Conservation (phyloP, 2,797 vertebrate genomes). For the Chaetophractus vellerosus region DNA sequence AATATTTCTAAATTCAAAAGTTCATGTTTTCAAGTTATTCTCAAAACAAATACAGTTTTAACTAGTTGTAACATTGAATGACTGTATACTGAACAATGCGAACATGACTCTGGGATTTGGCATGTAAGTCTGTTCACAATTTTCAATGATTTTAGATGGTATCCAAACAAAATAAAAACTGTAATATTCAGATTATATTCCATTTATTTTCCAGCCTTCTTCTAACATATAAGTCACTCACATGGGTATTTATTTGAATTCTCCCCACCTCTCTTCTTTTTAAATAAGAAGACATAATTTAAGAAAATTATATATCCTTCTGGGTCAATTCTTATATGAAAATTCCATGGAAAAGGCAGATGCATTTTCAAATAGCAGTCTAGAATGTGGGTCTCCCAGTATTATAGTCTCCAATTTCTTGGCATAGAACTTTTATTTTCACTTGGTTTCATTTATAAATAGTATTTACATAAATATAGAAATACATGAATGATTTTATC, state of each 20-base stretch:
- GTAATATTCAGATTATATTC: constrained; percentile 45
- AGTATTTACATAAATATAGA: not conserved
- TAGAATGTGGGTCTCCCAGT: not conserved
- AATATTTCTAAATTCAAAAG: constrained; percentile 72
- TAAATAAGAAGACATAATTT: not conserved
- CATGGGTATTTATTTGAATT: not conserved
- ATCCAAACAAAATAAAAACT: constrained; percentile 69
- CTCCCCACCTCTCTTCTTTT: not conserved
- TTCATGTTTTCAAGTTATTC: constrained; percentile 78
- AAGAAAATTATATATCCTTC: not conserved
- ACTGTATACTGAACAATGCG: constrained; percentile 70
- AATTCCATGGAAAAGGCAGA: not conserved
- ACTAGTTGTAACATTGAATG: constrained; percentile 80
- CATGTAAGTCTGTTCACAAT: constrained; percentile 36
- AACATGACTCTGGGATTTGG: constrained; percentile 74
- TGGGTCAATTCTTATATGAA: not conserved
- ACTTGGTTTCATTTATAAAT: not conserved
- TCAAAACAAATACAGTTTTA: constrained; percentile 64
- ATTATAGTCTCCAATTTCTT: not conserved
- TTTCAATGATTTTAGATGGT: constrained; percentile 76
- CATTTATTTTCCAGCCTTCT: not conserved
- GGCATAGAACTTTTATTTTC: not conserved
- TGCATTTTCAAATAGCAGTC: not conserved
- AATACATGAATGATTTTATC: not conserved
- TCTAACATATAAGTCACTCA: constrained; percentile 12